These are phyloP conservation scores for Dermolepida albohirtum DNA, from an alignment of 2,888 invertebrate species.

Conservation along the genomic window DNA sequence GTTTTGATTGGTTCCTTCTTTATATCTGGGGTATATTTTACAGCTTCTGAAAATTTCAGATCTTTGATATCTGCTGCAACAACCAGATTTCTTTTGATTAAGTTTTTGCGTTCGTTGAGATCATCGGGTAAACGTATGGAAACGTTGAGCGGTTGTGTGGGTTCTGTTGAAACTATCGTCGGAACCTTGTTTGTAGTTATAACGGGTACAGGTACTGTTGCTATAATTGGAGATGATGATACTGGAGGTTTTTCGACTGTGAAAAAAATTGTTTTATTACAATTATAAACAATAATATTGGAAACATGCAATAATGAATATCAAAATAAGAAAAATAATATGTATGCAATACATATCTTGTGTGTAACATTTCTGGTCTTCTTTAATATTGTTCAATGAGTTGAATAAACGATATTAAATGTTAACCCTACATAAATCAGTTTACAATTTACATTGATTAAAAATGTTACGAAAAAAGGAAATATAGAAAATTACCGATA, in stretches of 20 bases:
- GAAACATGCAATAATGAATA: too few species aligned
- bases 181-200: constrained; percentile 53
- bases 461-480: too few species aligned
- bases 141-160: constrained; percentile 60
- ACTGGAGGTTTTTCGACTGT: constrained; percentile 53
- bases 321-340: too few species aligned
- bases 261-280: constrained; percentile 15
- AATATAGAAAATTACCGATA: too few species aligned
- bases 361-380: too few species aligned
- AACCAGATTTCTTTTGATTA: constrained; percentile 61
- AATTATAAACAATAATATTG: too few species aligned
- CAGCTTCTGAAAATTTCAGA: constrained; percentile 51
- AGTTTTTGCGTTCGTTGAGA: constrained; percentile 63
- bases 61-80: constrained; percentile 52
- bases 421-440: too few species aligned
- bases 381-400: too few species aligned
- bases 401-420: too few species aligned
- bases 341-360: too few species aligned
- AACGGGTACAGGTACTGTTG: constrained; percentile 55
- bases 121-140: constrained; percentile 64
- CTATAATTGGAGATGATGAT: constrained; percentile 52
- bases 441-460: too few species aligned
- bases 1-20: constrained; percentile 58
- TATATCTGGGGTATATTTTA: constrained; percentile 52
- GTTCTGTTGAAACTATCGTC: constrained; percentile 25